Conservation (phyloP, 2,888 invertebrate species). For the Hypomecis atomaria region DNA sequence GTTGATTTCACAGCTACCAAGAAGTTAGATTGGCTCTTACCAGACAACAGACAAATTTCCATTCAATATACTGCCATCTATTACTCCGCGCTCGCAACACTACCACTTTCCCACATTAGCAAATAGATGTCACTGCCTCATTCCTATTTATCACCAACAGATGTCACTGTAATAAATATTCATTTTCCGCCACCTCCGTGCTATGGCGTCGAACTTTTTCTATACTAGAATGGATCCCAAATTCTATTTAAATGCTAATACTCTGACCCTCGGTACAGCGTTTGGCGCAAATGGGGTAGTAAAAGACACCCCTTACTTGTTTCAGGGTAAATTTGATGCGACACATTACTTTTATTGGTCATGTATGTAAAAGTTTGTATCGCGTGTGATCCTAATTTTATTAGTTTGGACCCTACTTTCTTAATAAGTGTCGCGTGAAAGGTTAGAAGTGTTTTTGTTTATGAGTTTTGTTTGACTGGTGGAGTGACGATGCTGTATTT, state of each 20-base stretch:
- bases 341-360: conserved; percentile 45
- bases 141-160: conserved; percentile 28
- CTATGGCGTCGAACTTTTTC: conserved; percentile 31
- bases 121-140: conserved; percentile 37
- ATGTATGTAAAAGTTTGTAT: conserved; percentile 43
- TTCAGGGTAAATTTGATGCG: conserved; percentile 42
- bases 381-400: conserved; percentile 42
- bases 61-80: conserved; percentile 37
- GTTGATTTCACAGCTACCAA: too few species aligned
- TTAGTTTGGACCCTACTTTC: conserved; percentile 33
- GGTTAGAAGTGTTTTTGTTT: conserved; percentile 14
- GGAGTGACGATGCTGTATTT: too few species aligned
- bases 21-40: background rate
- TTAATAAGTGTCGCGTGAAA: conserved; percentile 29
- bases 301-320: conserved; percentile 45
- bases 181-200: conserved; percentile 32
- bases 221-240: conserved; percentile 40
- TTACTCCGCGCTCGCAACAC: conserved; percentile 24
- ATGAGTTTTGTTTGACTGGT: background rate
- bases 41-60: background rate
- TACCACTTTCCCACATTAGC: conserved; percentile 19
- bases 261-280: conserved; percentile 52
- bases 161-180: conserved; percentile 35
- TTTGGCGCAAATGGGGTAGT: conserved; percentile 43
- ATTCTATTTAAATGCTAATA: conserved; percentile 64